These are phyloP conservation scores for Hemicentrotus pulcherrimus DNA, from an alignment of 35 echinoderm and acorn worm genomes.

Conservation along the genomic window DNA sequence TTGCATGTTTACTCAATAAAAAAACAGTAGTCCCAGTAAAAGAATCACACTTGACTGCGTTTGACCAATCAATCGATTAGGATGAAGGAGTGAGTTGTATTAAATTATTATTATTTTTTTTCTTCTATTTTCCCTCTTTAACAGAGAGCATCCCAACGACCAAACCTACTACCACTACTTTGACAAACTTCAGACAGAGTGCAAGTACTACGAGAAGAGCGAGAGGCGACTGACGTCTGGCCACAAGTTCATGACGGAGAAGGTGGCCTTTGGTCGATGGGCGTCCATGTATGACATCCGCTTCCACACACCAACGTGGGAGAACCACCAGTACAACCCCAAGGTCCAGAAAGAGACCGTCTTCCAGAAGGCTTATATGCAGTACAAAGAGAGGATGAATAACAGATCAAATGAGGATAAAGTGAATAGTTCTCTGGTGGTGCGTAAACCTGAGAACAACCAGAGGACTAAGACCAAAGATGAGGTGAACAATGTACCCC, in stretches of 20 bases:
- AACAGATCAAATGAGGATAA: slow-evolving; percentile 18
- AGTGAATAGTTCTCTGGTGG: not conserved
- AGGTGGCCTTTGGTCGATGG: slow-evolving; percentile 82
- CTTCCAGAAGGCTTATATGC: slow-evolving; percentile 61
- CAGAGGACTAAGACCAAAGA: not conserved
- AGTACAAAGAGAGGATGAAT: slow-evolving; percentile 48
- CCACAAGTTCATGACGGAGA: slow-evolving; percentile 96
- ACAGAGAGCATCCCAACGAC: slow-evolving; percentile 84
- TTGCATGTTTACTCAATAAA: no score
- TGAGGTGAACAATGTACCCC: not conserved
- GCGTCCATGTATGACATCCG: slow-evolving; percentile 71
- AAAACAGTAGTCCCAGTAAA: no score
- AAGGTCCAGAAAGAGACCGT: slow-evolving; percentile 49
- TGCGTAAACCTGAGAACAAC: not conserved
- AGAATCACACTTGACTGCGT: no score
- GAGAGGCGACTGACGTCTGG: slow-evolving; percentile 63
- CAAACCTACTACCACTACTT: slow-evolving; percentile 82
- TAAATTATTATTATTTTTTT: no score
- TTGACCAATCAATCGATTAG: no score
- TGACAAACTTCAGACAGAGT: slow-evolving; percentile 73
- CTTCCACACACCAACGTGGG: slow-evolving; percentile 87
- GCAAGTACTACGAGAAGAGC: slow-evolving; percentile 74
- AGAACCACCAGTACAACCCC: slow-evolving; percentile 52
- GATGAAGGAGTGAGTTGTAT: no score
- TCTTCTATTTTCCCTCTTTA: not conserved